These are phyloP conservation scores for Melanostigma gelatinosum DNA, from an alignment of 2,113 vertebrate genomes.

Conservation along the genomic window DNA sequence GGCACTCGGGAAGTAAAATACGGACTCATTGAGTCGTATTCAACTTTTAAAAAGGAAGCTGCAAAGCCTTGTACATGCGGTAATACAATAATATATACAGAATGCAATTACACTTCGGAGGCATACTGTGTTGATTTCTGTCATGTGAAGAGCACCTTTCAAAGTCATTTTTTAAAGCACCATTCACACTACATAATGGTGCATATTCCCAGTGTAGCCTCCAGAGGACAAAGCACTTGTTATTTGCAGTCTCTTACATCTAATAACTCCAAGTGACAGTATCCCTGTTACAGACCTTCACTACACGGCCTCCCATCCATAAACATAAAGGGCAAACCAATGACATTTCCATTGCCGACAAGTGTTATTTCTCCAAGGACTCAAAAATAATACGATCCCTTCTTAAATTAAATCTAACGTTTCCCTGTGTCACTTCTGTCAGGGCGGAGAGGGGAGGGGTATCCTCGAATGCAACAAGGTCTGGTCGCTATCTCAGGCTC, in stretches of 20 bases:
- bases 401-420: constrained; percentile 60
- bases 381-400: constrained; percentile 54
- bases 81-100: neutral
- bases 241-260: constrained; percentile 50
- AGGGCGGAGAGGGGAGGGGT: constrained; percentile 12
- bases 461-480: constrained; percentile 20
- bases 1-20: neutral
- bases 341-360: constrained; percentile 62
- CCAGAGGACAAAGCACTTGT: constrained; percentile 45
- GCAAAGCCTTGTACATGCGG: neutral
- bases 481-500: constrained; percentile 45
- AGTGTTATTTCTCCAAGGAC: constrained; percentile 74
- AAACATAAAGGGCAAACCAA: constrained; percentile 68
- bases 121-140: neutral
- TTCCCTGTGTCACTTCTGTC: constrained; percentile 51
- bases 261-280: constrained; percentile 55
- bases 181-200: constrained; percentile 22
- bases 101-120: neutral
- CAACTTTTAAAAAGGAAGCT: neutral
- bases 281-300: constrained; percentile 52
- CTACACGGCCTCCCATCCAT: constrained; percentile 60
- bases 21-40: neutral
- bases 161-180: constrained; percentile 7
- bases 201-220: constrained; percentile 15
- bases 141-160: constrained; percentile 7